phyloP scores from a whole-genome alignment of 64 coral and sea anemone genomes.

The Porites lutea region DNA sequence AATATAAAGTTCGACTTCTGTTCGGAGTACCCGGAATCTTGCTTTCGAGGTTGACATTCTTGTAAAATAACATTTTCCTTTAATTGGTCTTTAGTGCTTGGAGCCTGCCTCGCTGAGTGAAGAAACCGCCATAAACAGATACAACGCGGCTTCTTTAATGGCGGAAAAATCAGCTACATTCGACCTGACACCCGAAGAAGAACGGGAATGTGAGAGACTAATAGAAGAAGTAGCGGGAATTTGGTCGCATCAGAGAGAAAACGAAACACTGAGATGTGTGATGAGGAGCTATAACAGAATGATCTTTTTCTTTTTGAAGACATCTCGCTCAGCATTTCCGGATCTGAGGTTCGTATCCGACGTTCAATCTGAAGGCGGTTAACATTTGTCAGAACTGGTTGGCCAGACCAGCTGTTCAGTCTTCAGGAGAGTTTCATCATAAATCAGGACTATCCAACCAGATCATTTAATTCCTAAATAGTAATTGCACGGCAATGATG shows the following conservation, averaged over 20 bases:
- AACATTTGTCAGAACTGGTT: too few species aligned
- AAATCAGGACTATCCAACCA: too few species aligned
- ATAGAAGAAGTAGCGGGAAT: conserved; percentile 13
- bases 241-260: conserved; percentile 29
- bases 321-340: conserved; percentile 44
- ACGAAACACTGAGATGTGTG: conserved; percentile 1
- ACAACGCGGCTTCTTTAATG: conserved; percentile 57
- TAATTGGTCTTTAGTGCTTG: not conserved
- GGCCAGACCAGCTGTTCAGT: too few species aligned
- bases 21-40: too few species aligned
- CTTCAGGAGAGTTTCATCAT: too few species aligned
- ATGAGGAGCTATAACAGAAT: conserved; percentile 38
- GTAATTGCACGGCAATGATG: too few species aligned
- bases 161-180: conserved; percentile 28
- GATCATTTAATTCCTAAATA: too few species aligned
- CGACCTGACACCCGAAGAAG: not conserved
- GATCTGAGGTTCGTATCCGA: conserved; percentile 50
- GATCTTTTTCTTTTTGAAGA: conserved; percentile 38
- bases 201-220: not conserved
- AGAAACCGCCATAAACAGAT: conserved; percentile 70
- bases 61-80: not conserved
- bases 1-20: too few species aligned
- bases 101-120: conserved; percentile 22
- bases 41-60: too few species aligned
- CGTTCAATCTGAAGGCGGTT: too few species aligned